These are phyloP conservation scores for Conus canariensis DNA, from an alignment of 2,888 invertebrate species.

Conservation along the genomic window DNA sequence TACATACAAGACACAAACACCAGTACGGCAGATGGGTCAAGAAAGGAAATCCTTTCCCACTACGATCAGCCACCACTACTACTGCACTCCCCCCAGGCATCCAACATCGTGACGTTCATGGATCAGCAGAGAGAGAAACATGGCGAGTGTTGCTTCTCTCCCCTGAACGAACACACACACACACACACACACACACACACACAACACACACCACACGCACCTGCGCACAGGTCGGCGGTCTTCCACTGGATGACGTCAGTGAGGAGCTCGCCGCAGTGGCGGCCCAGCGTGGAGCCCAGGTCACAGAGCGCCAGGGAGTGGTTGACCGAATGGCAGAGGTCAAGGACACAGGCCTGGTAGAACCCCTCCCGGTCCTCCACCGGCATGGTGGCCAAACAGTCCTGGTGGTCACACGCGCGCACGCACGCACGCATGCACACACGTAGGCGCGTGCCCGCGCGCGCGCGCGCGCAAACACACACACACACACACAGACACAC, in stretches of 20 bases:
- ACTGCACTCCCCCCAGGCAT: too few relatives aligned
- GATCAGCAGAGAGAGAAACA: too few relatives aligned
- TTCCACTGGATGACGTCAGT: slow-evolving; percentile 55
- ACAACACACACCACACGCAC: neutral
- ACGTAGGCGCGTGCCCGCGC: slow-evolving; percentile 52
- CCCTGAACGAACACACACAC: neutral
- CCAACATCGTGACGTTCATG: too few relatives aligned
- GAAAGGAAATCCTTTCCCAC: too few relatives aligned
- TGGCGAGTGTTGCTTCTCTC: too few relatives aligned
- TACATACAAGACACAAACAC: too few relatives aligned
- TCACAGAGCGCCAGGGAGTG: slow-evolving; percentile 36
- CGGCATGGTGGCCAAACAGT: slow-evolving; percentile 55
- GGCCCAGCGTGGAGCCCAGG: slow-evolving; percentile 51
- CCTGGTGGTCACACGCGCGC: neutral
- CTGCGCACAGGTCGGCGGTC: slow-evolving; percentile 46
- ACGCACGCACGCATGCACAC: neutral
- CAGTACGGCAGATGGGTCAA: too few relatives aligned
- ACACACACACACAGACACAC: too few relatives aligned
- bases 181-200: neutral
- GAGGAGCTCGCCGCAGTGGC: slow-evolving; percentile 57
- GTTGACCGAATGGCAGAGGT: slow-evolving; percentile 62
- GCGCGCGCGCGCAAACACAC: too few relatives aligned
- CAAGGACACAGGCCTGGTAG: slow-evolving; percentile 58
- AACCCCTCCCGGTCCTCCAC: slow-evolving; percentile 36
- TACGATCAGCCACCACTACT: too few relatives aligned